Conservation (phyloP, 2,888 invertebrate genomes). For the Hirudinaria manillensis region DNA sequence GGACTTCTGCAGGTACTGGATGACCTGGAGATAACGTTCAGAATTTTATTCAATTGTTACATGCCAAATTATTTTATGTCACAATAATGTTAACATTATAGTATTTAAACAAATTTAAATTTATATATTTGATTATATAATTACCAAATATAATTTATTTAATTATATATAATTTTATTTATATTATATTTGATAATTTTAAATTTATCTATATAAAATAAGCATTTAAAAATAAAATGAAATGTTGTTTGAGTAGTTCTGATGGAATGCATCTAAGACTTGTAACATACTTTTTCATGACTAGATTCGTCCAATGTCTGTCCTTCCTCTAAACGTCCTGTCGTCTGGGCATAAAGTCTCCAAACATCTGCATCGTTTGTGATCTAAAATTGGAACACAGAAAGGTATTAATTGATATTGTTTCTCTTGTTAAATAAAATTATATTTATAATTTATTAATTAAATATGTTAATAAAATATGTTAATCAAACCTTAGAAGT, state of each 20-base stretch:
- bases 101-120: no score
- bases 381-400: conserved; percentile 46
- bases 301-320: conserved; percentile 34
- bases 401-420: not conserved
- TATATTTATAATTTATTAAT: not conserved
- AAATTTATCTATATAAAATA: conserved; percentile 28
- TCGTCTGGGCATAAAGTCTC: conserved; percentile 69
- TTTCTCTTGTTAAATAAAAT: no score
- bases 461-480: conserved; percentile 23
- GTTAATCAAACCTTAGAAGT: conserved; percentile 56
- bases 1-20: conserved; percentile 70
- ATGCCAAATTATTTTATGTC: not conserved
- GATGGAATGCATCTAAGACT: not conserved
- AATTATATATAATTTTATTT: no score
- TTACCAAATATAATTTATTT: no score
- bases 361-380: conserved; percentile 69
- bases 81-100: no score
- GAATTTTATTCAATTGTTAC: not conserved
- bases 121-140: no score
- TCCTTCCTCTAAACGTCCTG: conserved; percentile 8
- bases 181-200: no score
- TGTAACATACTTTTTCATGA: conserved; percentile 35
- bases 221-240: conserved; percentile 12
- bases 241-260: no score
- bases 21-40: conserved; percentile 41